Conservation (phyloP, 2,888 invertebrate species). For the Seira musarum region DNA sequence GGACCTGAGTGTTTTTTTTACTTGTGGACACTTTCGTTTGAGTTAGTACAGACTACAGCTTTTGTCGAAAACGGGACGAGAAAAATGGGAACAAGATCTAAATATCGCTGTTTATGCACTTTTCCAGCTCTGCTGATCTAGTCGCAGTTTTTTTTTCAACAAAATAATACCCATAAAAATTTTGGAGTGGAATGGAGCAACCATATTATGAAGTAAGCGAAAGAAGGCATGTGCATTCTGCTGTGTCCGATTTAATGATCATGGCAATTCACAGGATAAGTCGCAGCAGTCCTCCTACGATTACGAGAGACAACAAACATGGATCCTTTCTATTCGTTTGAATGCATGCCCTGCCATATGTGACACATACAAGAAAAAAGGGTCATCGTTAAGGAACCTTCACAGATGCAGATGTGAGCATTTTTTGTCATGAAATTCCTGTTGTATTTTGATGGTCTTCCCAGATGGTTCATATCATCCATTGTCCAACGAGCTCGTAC, state of each 20-base stretch:
- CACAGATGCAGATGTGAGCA: neutral
- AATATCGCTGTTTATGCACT: slow-evolving; percentile 9
- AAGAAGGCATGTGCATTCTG: neutral
- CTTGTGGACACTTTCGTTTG: neutral
- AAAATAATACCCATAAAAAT: slow-evolving; percentile 5
- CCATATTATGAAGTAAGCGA: neutral
- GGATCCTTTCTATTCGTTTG: neutral
- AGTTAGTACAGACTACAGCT: neutral
- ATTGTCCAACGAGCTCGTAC: neutral
- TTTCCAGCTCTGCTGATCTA: neutral
- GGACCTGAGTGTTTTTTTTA: neutral
- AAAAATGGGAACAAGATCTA: neutral
- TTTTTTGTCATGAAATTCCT: neutral
- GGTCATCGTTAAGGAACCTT: neutral
- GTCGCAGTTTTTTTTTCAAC: neutral
- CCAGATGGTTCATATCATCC: slow-evolving; percentile 21
- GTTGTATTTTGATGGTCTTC: neutral
- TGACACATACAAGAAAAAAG: neutral
- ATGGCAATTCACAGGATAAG: neutral
- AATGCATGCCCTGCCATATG: neutral
- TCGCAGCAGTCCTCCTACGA: neutral
- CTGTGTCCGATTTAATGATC: neutral
- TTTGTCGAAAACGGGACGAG: neutral
- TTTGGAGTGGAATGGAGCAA: neutral
- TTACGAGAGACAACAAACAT: neutral